A percentile compares a stretch with the other conserved stretches of the same genome.
phyloP scores from a whole-genome alignment of 2,888 invertebrate species.

The Sinopyrophorus schimmeli region DNA sequence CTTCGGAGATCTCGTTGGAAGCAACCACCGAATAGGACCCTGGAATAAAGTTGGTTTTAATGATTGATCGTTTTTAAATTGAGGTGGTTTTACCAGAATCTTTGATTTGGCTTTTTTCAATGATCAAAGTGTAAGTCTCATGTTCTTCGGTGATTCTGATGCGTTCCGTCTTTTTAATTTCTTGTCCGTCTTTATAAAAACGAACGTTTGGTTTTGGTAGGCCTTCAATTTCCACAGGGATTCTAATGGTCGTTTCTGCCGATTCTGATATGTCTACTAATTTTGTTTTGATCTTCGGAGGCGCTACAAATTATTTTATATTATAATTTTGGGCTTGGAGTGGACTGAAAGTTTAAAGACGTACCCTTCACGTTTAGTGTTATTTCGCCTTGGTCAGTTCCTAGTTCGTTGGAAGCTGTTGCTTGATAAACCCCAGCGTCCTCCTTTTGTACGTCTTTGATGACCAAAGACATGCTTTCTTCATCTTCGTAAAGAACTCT shows the following conservation, averaged over 20 bases:
- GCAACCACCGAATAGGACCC: constrained; percentile 85
- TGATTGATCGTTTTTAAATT: not conserved
- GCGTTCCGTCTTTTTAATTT: constrained; percentile 72
- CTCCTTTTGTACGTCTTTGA: constrained; percentile 78
- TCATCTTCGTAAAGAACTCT: constrained; percentile 86
- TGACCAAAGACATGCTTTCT: constrained; percentile 84
- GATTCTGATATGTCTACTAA: constrained; percentile 74
- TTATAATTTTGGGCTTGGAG: not conserved
- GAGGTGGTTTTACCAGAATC: constrained; percentile 64
- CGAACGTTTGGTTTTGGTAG: constrained; percentile 79
- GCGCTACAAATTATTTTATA: constrained; percentile 55
- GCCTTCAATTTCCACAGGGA: constrained; percentile 83
- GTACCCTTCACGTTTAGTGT: constrained; percentile 72
- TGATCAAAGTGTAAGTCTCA: constrained; percentile 69
- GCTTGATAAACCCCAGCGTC: constrained; percentile 86
- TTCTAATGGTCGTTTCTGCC: constrained; percentile 72
- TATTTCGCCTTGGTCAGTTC: constrained; percentile 74
- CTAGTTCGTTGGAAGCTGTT: constrained; percentile 81
- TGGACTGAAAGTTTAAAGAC: too few relatives aligned
- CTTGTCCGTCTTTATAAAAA: constrained; percentile 87
- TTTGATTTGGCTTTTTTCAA: constrained; percentile 71
- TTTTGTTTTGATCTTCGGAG: constrained; percentile 84
- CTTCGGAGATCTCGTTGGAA: constrained; percentile 85
- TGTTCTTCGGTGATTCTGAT: constrained; percentile 74
- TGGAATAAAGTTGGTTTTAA: constrained; percentile 19